phyloP scores from a whole-genome alignment of 2,113 vertebrate species.

The Aldabrachelys gigantea region DNA sequence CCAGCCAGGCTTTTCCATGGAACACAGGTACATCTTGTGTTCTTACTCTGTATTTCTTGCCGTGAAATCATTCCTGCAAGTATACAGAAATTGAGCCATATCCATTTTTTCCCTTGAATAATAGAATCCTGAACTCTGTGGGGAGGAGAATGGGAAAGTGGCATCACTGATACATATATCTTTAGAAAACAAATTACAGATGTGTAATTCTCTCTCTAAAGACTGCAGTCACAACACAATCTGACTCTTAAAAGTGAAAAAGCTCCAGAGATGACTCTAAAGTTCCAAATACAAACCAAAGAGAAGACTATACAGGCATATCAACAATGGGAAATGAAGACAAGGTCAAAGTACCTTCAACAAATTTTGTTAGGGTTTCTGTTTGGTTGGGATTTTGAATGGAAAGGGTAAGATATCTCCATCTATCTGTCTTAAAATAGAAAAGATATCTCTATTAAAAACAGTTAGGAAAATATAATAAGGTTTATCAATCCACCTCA shows the following conservation, averaged over 20 bases:
- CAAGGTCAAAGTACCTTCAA: not conserved
- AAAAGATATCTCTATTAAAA: not conserved
- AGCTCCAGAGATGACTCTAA: not conserved
- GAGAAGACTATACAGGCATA: not conserved
- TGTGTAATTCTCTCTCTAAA: not conserved
- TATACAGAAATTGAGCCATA: conserved; percentile 15
- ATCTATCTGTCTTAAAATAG: not conserved
- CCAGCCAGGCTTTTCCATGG: not conserved
- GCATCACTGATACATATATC: not conserved
- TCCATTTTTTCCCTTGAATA: not conserved
- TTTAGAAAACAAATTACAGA: not conserved
- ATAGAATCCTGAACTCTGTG: not conserved
- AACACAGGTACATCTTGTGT: not conserved
- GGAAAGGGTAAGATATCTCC: not conserved
- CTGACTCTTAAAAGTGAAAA: not conserved
- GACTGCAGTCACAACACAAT: not conserved
- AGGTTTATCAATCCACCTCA: not conserved
- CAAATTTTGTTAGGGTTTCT: not conserved
- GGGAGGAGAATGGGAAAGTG: not conserved
- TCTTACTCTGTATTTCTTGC: not conserved
- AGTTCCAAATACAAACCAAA: not conserved
- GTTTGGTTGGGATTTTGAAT: not conserved
- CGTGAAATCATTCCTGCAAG: not conserved
- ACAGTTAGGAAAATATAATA: not conserved
- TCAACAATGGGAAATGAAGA: not conserved